Evolutionary conservation across 2,113 vertebrate genomes (phyloP).

Genomic region (Campylomormyrus tamandua): DNA sequence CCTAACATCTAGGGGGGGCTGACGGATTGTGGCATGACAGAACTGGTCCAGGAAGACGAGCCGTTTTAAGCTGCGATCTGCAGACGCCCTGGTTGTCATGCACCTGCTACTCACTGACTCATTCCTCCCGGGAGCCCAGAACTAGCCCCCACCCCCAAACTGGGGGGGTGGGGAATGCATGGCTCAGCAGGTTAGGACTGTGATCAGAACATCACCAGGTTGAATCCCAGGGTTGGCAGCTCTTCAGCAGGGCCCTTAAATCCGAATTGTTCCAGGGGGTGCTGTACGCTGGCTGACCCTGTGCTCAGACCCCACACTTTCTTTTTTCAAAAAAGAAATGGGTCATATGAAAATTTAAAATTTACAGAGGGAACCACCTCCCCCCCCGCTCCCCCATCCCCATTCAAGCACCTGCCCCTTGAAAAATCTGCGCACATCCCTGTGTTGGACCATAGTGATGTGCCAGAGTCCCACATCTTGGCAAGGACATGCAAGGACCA

Average conservation of each 20-base stretch:
- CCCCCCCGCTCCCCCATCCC: too few relatives aligned
- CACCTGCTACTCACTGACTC: neutral
- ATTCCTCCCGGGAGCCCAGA: neutral
- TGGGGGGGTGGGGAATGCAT: neutral
- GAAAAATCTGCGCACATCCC: neutral
- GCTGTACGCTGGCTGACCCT: neutral
- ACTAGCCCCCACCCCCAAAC: neutral
- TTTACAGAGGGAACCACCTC: neutral
- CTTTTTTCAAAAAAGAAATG: neutral
- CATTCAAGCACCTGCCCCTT: neutral
- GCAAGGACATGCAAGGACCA: neutral
- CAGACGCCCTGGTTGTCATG: neutral
- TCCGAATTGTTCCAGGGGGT: neutral
- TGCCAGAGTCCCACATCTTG: neutral
- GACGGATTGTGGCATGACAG: neutral
- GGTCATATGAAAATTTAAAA: neutral
- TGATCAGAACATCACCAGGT: neutral
- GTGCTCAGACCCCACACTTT: neutral
- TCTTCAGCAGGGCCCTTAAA: neutral
- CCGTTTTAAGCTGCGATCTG: neutral
- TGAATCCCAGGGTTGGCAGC: neutral
- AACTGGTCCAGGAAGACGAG: neutral
- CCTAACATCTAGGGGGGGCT: neutral
- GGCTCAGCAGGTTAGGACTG: neutral
- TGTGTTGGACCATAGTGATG: neutral